These are phyloP conservation scores for Napeogenes inachia DNA, from an alignment of 2,888 invertebrate genomes.

Conservation along the genomic window DNA sequence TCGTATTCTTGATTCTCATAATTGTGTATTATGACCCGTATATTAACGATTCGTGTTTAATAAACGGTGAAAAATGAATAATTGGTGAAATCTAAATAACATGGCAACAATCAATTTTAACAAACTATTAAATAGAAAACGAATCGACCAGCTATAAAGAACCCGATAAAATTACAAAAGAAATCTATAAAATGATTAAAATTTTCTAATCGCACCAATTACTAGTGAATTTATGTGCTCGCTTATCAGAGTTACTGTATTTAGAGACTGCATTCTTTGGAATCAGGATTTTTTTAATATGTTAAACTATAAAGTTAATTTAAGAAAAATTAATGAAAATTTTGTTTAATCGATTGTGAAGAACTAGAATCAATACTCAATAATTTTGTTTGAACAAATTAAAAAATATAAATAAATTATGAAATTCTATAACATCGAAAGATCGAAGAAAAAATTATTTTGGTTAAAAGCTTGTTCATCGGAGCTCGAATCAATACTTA, in stretches of 20 bases:
- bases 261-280: not conserved
- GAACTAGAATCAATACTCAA: too few species aligned
- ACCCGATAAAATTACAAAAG: constrained; percentile 74
- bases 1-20: constrained; percentile 14
- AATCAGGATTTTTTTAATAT: not conserved
- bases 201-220: constrained; percentile 73
- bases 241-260: constrained; percentile 42
- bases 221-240: constrained; percentile 66
- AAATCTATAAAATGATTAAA: constrained; percentile 73
- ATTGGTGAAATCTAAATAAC: constrained; percentile 67
- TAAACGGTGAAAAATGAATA: constrained; percentile 44
- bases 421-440: too few species aligned
- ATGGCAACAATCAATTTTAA: constrained; percentile 70
- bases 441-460: too few species aligned
- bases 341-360: too few species aligned
- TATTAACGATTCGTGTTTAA: constrained; percentile 25
- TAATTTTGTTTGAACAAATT: too few species aligned
- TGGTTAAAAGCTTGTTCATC: too few species aligned
- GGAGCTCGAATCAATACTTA: too few species aligned
- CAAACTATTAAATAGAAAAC: constrained; percentile 65
- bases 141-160: constrained; percentile 64
- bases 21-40: constrained; percentile 22
- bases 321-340: not conserved
- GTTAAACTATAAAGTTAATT: not conserved
- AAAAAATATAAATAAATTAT: too few species aligned